These are phyloP conservation scores for Enteromius trimaculatus DNA, from an alignment of 2,797 vertebrate genomes.

Conservation along the genomic window DNA sequence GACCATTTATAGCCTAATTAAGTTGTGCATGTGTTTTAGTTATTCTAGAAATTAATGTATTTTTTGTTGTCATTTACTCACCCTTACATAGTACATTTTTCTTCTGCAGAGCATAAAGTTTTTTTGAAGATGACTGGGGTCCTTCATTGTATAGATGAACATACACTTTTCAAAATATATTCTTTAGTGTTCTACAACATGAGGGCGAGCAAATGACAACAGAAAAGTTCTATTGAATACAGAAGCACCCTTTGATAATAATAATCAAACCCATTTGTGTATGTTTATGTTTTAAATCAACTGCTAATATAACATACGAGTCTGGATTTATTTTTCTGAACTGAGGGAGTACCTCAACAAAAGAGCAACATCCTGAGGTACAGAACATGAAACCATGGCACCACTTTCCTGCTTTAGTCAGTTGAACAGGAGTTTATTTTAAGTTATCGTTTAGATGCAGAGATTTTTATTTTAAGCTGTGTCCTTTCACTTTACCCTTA, in stretches of 20 bases:
- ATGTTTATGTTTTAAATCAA: constrained; percentile 64
- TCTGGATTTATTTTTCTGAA: constrained; percentile 65
- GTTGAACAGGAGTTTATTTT: constrained; percentile 52
- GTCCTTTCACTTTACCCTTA: constrained; percentile 33
- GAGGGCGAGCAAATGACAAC: neutral
- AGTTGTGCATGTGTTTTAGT: neutral
- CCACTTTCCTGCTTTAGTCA: neutral
- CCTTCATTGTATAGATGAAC: neutral
- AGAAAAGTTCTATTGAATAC: neutral
- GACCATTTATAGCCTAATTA: constrained; percentile 9
- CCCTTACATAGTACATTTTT: neutral
- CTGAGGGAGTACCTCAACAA: constrained; percentile 68
- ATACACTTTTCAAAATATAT: neutral
- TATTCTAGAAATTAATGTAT: neutral
- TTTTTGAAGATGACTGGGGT: neutral
- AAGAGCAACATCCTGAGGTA: constrained; percentile 69
- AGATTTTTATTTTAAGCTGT: neutral
- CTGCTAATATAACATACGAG: constrained; percentile 65
- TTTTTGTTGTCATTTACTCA: neutral
- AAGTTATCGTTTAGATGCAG: constrained; percentile 45
- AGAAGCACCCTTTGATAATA: neutral
- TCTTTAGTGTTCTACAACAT: neutral
- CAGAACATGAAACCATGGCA: constrained; percentile 61
- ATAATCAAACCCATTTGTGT: neutral
- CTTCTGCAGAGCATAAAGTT: neutral